Conservation (phyloP, 2,888 invertebrate genomes). For the Drosophila picticornis region DNA sequence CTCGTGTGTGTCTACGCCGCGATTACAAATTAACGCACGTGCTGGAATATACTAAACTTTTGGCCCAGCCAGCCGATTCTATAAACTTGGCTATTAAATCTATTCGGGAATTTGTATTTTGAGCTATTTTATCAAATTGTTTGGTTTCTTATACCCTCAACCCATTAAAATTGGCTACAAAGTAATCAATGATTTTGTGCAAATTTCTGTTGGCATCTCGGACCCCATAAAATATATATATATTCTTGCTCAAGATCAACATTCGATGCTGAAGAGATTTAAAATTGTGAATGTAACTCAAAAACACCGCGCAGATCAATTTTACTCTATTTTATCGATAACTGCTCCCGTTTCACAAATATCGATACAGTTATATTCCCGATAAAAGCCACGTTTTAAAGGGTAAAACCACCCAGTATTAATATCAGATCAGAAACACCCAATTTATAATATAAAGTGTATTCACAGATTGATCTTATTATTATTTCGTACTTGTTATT, state of each 20-base stretch:
- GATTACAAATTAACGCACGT: constrained; percentile 26
- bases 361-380: neutral
- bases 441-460: neutral
- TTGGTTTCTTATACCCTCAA: neutral
- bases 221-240: neutral
- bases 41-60: neutral
- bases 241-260: neutral
- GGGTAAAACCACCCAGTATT: neutral
- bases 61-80: neutral
- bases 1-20: constrained; percentile 16
- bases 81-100: neutral
- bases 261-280: accelerated
- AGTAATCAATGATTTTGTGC: neutral
- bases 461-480: neutral
- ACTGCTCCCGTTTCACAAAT: neutral
- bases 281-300: neutral
- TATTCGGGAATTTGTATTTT: constrained; percentile 12
- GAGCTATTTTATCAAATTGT: constrained; percentile 15
- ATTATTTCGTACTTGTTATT: neutral
- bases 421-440: neutral
- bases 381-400: neutral
- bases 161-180: neutral
- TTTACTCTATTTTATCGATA: neutral
- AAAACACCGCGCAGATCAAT: neutral
- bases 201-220: neutral